Percentiles rank a stretch among this genome's conserved stretches.
Conservation (phyloP, 2,113 vertebrate genomes). For the Callipepla californica region DNA sequence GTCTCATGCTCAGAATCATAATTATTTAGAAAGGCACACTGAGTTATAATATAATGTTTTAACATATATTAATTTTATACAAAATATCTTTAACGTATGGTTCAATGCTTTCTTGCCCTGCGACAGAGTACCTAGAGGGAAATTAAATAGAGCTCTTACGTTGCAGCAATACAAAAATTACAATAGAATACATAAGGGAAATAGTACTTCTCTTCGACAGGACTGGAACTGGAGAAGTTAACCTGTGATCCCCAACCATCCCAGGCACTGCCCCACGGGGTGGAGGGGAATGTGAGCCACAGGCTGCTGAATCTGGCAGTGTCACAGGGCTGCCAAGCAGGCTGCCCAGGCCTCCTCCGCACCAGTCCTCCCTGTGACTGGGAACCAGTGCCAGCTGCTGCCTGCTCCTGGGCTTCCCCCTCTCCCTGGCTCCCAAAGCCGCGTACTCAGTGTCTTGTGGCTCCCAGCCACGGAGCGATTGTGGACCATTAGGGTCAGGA, state of each 20-base stretch:
- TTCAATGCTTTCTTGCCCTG: neutral
- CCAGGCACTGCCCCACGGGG: neutral
- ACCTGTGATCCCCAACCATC: neutral
- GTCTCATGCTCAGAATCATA: neutral
- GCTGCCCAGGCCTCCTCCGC: neutral
- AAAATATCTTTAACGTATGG: conserved; percentile 8
- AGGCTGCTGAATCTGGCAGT: neutral
- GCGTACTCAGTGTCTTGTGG: neutral
- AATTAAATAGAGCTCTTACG: neutral
- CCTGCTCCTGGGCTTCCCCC: conserved; percentile 27
- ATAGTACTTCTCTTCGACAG: neutral
- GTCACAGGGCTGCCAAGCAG: neutral
- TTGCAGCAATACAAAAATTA: neutral
- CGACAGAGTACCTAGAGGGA: neutral
- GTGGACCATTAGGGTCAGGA: conserved; percentile 36
- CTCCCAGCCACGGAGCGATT: neutral
- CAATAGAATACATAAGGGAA: neutral
- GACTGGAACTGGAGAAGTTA: neutral
- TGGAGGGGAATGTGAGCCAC: neutral
- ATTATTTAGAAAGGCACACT: conserved; percentile 6
- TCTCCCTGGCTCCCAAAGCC: neutral
- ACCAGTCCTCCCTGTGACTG: neutral
- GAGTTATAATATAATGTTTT: neutral
- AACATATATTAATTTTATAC: neutral
- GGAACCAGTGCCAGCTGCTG: neutral